Evolutionary conservation across 92 coral and sea anemone species (phyloP).

Genomic region (Zoanthus gigantus): DNA sequence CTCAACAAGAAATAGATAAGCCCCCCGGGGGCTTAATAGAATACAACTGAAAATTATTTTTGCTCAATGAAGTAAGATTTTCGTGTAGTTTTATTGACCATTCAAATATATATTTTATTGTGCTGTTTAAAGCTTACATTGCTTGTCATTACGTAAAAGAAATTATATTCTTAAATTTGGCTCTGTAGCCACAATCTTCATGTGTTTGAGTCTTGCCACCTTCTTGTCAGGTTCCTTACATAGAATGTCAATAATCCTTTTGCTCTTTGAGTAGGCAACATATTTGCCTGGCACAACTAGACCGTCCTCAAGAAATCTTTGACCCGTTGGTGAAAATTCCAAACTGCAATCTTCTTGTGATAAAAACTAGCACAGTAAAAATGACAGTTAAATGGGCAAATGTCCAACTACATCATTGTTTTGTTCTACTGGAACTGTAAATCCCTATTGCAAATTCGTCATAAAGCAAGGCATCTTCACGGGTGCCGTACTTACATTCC

Average conservation of each 20-base stretch:
- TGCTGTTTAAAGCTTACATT: background rate
- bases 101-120: background rate
- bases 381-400: constrained; percentile 42
- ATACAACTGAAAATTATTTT: too few species aligned
- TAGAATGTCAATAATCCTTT: constrained; percentile 3
- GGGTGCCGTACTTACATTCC: background rate
- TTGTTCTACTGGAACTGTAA: background rate
- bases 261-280: constrained; percentile 33
- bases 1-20: too few species aligned
- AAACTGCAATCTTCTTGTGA: constrained; percentile 35
- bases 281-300: constrained; percentile 23
- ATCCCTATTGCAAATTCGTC: background rate
- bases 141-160: background rate
- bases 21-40: too few species aligned
- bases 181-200: background rate
- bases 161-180: background rate
- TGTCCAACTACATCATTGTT: constrained; percentile 28
- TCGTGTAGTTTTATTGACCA: too few species aligned
- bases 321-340: constrained; percentile 54
- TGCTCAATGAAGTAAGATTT: too few species aligned
- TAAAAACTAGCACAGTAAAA: constrained; percentile 42
- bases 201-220: constrained; percentile 33
- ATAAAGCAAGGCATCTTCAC: too few species aligned
- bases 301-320: constrained; percentile 20
- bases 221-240: constrained; percentile 25